These are phyloP conservation scores for Balaeniceps rex DNA, from an alignment of 2,113 vertebrate genomes.

Conservation along the genomic window DNA sequence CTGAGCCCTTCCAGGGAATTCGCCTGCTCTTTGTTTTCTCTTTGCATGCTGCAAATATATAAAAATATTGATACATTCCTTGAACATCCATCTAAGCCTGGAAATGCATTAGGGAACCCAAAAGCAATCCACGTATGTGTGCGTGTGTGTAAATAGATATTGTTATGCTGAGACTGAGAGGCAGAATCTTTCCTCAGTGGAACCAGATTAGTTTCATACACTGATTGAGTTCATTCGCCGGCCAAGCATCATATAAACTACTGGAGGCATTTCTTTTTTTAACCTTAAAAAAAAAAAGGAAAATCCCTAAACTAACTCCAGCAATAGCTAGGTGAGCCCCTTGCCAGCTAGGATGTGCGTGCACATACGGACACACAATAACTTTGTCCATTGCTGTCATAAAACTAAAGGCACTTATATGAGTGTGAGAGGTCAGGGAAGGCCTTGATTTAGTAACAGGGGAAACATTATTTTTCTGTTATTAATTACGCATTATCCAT, in stretches of 20 bases:
- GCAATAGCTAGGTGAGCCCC: neutral
- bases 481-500: constrained; percentile 71
- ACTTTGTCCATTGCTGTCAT: constrained; percentile 58
- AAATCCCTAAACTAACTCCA: constrained; percentile 18
- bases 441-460: constrained; percentile 61
- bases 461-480: constrained; percentile 75
- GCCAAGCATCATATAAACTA: constrained; percentile 39
- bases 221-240: constrained; percentile 57
- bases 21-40: neutral
- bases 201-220: constrained; percentile 26
- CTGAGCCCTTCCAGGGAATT: neutral
- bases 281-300: neutral
- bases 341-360: neutral
- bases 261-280: neutral
- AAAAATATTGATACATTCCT: neutral
- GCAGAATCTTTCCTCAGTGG: neutral
- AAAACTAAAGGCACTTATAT: constrained; percentile 72
- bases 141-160: neutral
- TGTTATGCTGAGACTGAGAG: neutral
- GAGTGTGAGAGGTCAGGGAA: constrained; percentile 66
- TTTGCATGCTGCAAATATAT: neutral
- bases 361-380: neutral
- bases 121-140: accelerated
- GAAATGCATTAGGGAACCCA: neutral
- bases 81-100: neutral